Conservation (phyloP, 2,797 vertebrate species). For the Atherinosoma microstoma region DNA sequence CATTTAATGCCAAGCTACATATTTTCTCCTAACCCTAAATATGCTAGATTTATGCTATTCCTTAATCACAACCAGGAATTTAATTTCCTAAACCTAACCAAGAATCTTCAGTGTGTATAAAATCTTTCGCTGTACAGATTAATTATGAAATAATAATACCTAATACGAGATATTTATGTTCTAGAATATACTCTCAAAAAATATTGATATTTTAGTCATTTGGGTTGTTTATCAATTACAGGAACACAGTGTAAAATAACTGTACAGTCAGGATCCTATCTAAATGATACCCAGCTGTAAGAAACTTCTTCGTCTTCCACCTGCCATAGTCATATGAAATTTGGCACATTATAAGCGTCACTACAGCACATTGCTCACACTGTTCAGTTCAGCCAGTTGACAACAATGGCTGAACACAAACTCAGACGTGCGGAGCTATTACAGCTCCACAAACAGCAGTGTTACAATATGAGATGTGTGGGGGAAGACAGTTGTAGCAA, state of each 20-base stretch:
- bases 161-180: no score
- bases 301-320: no score
- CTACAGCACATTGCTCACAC: background rate
- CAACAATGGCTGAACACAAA: no score
- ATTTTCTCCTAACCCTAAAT: background rate
- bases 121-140: background rate
- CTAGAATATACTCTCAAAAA: no score
- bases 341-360: background rate
- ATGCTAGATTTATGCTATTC: background rate
- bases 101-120: background rate
- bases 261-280: no score
- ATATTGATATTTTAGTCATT: no score
- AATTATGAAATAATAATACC: no score
- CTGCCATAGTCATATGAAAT: no score
- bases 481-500: background rate
- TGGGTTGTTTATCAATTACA: no score
- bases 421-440: background rate
- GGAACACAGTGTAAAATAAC: no score
- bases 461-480: background rate
- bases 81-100: background rate
- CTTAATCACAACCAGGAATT: background rate
- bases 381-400: background rate
- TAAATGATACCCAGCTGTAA: background rate
- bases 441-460: background rate
- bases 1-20: background rate